These are phyloP conservation scores for Eolophus roseicapilla DNA, from an alignment of 2,113 vertebrate species.

Conservation along the genomic window DNA sequence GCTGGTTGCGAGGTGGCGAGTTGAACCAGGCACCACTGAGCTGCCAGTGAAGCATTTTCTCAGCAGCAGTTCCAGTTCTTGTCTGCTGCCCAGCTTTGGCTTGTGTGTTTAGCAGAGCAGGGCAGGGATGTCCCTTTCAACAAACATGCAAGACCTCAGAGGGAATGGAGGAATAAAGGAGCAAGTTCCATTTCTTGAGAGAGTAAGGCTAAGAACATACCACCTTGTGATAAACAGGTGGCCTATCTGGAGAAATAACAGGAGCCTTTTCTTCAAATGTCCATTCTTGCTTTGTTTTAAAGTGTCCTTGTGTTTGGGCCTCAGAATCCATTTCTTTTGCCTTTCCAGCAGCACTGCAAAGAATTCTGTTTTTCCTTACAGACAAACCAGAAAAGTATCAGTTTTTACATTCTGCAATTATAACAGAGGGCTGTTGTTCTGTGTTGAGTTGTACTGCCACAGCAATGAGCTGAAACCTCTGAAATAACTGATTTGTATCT, in stretches of 20 bases:
- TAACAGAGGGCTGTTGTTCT: neutral
- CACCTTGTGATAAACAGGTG: neutral
- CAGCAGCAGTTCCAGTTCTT: neutral
- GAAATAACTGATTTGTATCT: neutral
- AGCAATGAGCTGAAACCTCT: neutral
- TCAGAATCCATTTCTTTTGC: neutral
- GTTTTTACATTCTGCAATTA: neutral
- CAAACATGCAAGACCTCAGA: neutral
- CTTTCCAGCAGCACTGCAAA: neutral
- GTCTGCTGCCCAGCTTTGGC: neutral
- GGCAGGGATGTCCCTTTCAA: neutral
- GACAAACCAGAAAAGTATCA: neutral
- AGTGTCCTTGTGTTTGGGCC: constrained; percentile 15
- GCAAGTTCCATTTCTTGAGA: neutral
- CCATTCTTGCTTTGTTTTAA: neutral
- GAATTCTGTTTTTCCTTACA: neutral
- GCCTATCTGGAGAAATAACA: neutral
- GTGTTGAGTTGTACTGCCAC: neutral
- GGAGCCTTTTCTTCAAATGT: neutral
- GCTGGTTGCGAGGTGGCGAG: neutral
- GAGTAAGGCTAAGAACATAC: neutral
- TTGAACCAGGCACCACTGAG: neutral
- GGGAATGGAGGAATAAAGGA: neutral
- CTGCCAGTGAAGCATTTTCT: neutral
- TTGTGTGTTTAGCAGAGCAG: neutral